phyloP scores from a whole-genome alignment of 2,113 vertebrate genomes.

The Austrofundulus limnaeus region DNA sequence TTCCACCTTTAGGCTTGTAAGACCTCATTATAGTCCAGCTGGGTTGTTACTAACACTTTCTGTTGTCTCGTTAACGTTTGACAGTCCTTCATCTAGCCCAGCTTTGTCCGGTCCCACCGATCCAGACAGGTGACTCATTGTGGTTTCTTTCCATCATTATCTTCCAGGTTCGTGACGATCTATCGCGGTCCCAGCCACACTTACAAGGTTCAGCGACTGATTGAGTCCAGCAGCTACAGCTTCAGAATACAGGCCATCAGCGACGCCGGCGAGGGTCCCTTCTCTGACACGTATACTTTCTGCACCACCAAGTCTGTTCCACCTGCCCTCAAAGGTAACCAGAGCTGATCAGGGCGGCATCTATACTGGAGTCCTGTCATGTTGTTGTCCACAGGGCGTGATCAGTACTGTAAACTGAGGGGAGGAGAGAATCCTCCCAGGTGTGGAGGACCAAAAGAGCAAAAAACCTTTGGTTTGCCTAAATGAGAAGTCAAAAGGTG shows the following conservation, averaged over 20 bases:
- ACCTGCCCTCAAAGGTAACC: constrained; percentile 90
- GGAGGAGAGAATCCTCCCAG: neutral
- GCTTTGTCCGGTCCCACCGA: neutral
- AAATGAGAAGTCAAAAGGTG: no score
- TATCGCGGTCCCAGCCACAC: constrained; percentile 97
- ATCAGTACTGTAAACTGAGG: neutral
- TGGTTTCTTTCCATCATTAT: neutral
- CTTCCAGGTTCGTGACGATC: constrained; percentile 89
- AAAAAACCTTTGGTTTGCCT: no score
- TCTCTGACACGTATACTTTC: constrained; percentile 90
- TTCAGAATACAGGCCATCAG: constrained; percentile 96
- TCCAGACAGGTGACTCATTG: constrained; percentile 1
- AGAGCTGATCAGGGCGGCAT: neutral
- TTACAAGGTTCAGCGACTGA: constrained; percentile 94
- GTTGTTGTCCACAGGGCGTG: constrained; percentile 17
- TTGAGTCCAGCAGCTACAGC: constrained; percentile 89
- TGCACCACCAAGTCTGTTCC: constrained; percentile 95
- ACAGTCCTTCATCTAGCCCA: neutral
- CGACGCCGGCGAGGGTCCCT: constrained; percentile 92
- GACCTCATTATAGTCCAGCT: no score
- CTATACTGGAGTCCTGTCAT: constrained; percentile 5
- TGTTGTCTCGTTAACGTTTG: neutral
- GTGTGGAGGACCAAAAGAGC: no score
- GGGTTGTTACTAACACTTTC: no score
- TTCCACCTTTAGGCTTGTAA: no score